phyloP scores from a whole-genome alignment of 2,113 vertebrate genomes.

The Microcebus griseorufus region DNA sequence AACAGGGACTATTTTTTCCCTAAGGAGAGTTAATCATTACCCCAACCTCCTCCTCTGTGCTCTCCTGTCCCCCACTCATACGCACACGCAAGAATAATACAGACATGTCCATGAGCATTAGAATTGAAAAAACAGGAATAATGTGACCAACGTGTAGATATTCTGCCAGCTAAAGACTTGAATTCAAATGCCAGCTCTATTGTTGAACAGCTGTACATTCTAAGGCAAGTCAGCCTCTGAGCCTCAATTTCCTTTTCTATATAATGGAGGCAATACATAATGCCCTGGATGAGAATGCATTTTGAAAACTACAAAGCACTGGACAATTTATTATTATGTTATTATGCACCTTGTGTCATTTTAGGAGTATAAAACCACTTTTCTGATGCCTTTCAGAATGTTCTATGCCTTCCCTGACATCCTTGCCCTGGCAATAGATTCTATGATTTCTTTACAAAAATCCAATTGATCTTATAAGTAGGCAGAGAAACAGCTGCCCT shows the following conservation, averaged over 20 bases:
- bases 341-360: slow-evolving; percentile 45
- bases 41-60: slow-evolving; percentile 34
- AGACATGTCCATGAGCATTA: not conserved
- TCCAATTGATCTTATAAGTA: not conserved
- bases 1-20: slow-evolving; percentile 68
- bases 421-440: not conserved
- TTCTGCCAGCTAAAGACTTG: not conserved
- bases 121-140: not conserved
- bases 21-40: slow-evolving; percentile 76
- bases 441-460: not conserved
- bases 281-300: not conserved
- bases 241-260: slow-evolving; percentile 2
- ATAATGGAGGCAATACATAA: slow-evolving; percentile 2
- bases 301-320: slow-evolving; percentile 50
- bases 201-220: not conserved
- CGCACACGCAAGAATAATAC: slow-evolving; percentile 3
- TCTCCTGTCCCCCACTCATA: not conserved
- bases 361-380: slow-evolving; percentile 33
- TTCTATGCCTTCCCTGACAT: not conserved
- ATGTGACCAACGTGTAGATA: not conserved
- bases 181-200: slow-evolving; percentile 33
- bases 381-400: not conserved
- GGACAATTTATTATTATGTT: slow-evolving; percentile 29
- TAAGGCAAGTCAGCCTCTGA: not conserved
- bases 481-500: not conserved